Evolutionary conservation across 2,888 invertebrate genomes (phyloP).

Genomic region (Pandemis cinnamomeana): DNA sequence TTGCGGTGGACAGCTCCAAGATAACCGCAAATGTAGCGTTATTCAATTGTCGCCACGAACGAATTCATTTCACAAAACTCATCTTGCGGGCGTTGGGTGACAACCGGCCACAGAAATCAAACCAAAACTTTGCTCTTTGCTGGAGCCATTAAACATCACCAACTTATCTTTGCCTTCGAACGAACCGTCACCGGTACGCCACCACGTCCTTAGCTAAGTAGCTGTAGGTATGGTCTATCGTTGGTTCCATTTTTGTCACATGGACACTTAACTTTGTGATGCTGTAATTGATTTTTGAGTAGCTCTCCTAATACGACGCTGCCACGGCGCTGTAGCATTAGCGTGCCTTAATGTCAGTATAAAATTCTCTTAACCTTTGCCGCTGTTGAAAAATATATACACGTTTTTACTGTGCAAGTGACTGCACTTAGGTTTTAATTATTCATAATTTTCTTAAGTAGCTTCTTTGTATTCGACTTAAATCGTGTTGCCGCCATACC

Average conservation of each 20-base stretch:
- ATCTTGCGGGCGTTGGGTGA: slow-evolving; percentile 74
- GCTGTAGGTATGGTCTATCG: background rate
- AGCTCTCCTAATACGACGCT: slow-evolving; percentile 28
- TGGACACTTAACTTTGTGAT: slow-evolving; percentile 24
- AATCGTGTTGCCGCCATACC: background rate
- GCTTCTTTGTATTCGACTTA: background rate
- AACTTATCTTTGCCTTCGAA: slow-evolving; percentile 21
- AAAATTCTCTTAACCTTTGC: slow-evolving; percentile 20
- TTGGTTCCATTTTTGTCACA: slow-evolving; percentile 5
- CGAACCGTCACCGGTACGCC: background rate
- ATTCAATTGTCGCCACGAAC: slow-evolving; percentile 75
- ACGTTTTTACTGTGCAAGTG: slow-evolving; percentile 4
- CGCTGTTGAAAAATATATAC: background rate
- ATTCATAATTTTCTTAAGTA: slow-evolving; percentile 3
- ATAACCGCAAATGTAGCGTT: slow-evolving; percentile 54
- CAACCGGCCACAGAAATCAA: slow-evolving; percentile 59
- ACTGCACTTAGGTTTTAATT: slow-evolving; percentile 3
- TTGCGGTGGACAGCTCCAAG: slow-evolving; percentile 54
- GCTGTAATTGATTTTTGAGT: slow-evolving; percentile 41
- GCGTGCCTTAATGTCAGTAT: slow-evolving; percentile 31
- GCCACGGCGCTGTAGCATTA: slow-evolving; percentile 26
- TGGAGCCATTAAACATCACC: slow-evolving; percentile 30
- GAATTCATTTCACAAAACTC: slow-evolving; percentile 83
- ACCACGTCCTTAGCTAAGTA: background rate
- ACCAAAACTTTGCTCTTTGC: slow-evolving; percentile 44